Conservation (phyloP, 2,888 invertebrate species). For the Diarsia rubi region DNA sequence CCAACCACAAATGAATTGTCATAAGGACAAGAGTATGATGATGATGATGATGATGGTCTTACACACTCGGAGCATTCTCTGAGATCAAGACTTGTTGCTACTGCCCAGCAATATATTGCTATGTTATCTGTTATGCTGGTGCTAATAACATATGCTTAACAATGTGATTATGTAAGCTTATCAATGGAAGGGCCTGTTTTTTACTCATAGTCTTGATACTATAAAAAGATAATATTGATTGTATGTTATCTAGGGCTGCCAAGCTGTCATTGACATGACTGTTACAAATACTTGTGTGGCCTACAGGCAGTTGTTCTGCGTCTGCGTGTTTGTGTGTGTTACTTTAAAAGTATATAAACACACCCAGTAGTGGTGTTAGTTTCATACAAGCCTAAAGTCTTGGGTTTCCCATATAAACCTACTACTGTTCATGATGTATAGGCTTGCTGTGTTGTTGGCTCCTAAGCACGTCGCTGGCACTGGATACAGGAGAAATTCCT, state of each 20-base stretch:
- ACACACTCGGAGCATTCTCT: neutral
- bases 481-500: neutral
- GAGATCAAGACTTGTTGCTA: neutral
- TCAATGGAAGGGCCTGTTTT: slow-evolving; percentile 1
- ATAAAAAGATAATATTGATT: slow-evolving; percentile 6
- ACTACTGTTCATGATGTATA: too few species aligned
- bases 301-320: neutral
- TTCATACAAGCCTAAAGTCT: too few species aligned
- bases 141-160: neutral
- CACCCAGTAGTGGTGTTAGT: too few species aligned
- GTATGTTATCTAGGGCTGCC: slow-evolving; percentile 27
- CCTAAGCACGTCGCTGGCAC: too few species aligned
- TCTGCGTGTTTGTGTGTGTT: neutral
- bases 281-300: neutral
- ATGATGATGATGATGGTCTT: too few species aligned
- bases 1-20: too few species aligned
- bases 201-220: neutral
- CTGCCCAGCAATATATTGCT: neutral
- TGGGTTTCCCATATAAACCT: too few species aligned
- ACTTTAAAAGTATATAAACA: neutral
- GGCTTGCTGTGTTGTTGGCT: too few species aligned
- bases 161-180: slow-evolving; percentile 20
- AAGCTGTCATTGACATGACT: too few species aligned
- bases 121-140: neutral
- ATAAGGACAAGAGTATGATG: too few species aligned